Conservation (phyloP, 2,797 vertebrate genomes). For the Chelonia mydas region DNA sequence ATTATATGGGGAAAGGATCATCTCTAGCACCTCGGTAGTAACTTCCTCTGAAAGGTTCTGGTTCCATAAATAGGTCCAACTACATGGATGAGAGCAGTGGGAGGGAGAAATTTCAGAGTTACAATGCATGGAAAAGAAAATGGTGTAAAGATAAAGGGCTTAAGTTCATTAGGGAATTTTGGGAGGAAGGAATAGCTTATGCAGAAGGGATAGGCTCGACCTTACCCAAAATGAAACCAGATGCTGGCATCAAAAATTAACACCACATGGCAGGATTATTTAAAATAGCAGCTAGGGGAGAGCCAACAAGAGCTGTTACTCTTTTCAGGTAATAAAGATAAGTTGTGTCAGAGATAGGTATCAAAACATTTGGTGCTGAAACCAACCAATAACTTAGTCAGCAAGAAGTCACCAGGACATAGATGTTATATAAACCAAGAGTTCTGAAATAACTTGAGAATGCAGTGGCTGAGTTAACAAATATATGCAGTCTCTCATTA, state of each 20-base stretch:
- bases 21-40: not conserved
- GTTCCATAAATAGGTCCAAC: not conserved
- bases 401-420: not conserved
- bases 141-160: accelerated
- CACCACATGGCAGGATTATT: not conserved
- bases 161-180: not conserved
- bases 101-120: not conserved
- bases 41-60: not conserved
- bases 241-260: not conserved
- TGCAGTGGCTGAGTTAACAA: not conserved
- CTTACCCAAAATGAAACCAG: not conserved
- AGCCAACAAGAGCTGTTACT: not conserved
- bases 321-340: not conserved
- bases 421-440: not conserved
- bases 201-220: not conserved
- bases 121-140: not conserved
- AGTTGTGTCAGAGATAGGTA: not conserved
- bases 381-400: not conserved
- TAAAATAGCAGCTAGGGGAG: not conserved
- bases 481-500: not conserved
- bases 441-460: not conserved
- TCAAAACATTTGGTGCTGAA: not conserved
- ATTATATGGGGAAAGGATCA: not conserved
- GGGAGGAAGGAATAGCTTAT: not conserved
- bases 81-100: not conserved